Evolutionary conservation across 2,888 invertebrate genomes (phyloP), one percentile per base, ranked within the genome.

Genomic region (Marronus borbonicus): DNA sequence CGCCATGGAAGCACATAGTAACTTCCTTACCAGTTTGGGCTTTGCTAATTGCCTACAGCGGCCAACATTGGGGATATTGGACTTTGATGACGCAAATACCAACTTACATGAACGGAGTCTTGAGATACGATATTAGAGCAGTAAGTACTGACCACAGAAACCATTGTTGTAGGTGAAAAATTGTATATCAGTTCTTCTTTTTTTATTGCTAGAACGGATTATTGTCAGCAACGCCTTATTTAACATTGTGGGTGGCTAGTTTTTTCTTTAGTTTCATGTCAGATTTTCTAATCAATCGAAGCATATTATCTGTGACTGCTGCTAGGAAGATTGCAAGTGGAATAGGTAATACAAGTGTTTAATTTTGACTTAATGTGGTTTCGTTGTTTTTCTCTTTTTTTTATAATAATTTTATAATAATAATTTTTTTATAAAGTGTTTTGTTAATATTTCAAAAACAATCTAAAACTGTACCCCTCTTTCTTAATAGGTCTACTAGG

Each of bases 61-160:
- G 94, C 0, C 94, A 95, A 83, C 93, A 92, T 84, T 94, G 95
- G 91, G 96, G 96, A 39, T 96, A 94, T 88, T 96, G 95, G 94
- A 95, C 95, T 44, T 88, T 96, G 36, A 90, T 96, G 0, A 95
- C 96, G 0, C 94, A 96, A 87, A 93, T 95, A 84, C 96, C 96
- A 0, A 92, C 93, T 0, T 96, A 95, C 85, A 93, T 96, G 92
- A 92, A 92, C 82, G 91, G 92, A 65, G 93, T 95, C 2, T 90
- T 96, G 1, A 89, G 91, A 76, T 94, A 93, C 83, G 90, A 95
- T 77, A 93, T 96, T 28, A 92, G 93, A 86, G 86, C 50, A 12
- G 79, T 79, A 65, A 55, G 55, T 52, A 17, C 2, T 17, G 14
- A 12, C 7, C 52, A 17, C n/a, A 12, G 2, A 44, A 12, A 44